Evolutionary conservation across 2,113 vertebrate species (phyloP), one percentile per base, ranked within the genome.

Genomic region (Polyodon spathula): DNA sequence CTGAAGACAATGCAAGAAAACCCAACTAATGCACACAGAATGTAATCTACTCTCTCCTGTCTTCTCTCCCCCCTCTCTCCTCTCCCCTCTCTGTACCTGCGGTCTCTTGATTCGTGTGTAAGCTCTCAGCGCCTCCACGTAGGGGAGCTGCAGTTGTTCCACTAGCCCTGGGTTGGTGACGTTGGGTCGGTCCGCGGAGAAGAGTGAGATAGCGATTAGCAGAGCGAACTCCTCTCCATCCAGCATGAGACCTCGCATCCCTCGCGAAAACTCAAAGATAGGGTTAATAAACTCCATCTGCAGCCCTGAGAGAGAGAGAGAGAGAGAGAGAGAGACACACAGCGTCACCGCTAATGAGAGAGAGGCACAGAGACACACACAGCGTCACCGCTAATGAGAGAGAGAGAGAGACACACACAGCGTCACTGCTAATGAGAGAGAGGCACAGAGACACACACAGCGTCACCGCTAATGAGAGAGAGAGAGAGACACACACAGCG

Each of bases 241-340:
- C 74, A 98, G 85, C 41, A 93, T 90, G 65, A 98, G 78, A 73
- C 97, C 94, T 9, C 97, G 97, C 95, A 98, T 98, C 79, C 93
- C 91, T 79, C 94, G 93, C 63, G 95, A 98, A 77, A 98, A 98
- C 79, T 97, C 95, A 55, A 98, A 98, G 68, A 98, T 98, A 71
- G 95, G 93, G 75, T 98, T 97, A 72, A 98, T 98, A 81, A 98
- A 98, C 77, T 98, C 95, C 63, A 98, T 84, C 76, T 98, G 95
- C 59, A 98, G 86, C 66, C 95, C 95, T 98, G 68, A 41, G 63
- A 67, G n/a, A 58, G 37, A 53, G 65, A 63, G 4, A 61, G 8
- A 62, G 60, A 2, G 61, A 66, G 51, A 40, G 6, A 9, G 16
- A 42, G 51, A 40, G 41, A 4, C 12, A 40, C 8, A 4, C 4